Percentiles rank a stretch among this genome's conserved stretches.
Evolutionary conservation across 2,888 invertebrate genomes (phyloP).

Genomic region (Gryllus longicercus): DNA sequence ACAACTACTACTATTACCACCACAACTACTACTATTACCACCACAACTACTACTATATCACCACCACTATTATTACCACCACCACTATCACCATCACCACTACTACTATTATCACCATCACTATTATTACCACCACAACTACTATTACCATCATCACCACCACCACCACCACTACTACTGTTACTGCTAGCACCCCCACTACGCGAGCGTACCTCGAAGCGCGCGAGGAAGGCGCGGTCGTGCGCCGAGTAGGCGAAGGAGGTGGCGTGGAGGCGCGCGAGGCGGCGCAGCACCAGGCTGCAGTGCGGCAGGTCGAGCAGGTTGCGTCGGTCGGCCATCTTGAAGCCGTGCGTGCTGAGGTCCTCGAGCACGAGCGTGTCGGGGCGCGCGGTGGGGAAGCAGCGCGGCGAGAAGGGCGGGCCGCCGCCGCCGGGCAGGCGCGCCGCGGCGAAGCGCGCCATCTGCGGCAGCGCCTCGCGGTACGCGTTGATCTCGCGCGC

Average conservation of each 20-base stretch:
- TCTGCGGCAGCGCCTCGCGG: conserved; percentile 24
- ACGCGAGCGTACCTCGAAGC: background rate
- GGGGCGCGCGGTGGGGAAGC: conserved; percentile 21
- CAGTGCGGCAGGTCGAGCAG: conserved; percentile 30
- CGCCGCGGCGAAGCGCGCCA: conserved; percentile 11
- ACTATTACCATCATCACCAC: no score
- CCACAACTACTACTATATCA: no score
- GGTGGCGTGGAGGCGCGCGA: conserved; percentile 30
- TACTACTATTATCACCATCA: no score
- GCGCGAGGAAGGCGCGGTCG: conserved; percentile 21
- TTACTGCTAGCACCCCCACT: no score
- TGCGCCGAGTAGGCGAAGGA: conserved; percentile 23
- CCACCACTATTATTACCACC: no score
- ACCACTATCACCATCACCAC: no score
- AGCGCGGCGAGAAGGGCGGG: conserved; percentile 18
- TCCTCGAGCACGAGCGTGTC: conserved; percentile 32
- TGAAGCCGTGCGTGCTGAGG: conserved; percentile 25
- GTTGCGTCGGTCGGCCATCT: conserved; percentile 23
- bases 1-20: no score
- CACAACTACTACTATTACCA: no score
- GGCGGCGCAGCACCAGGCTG: conserved; percentile 24
- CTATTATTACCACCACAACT: no score
- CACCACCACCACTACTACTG: no score
- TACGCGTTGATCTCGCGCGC: conserved; percentile 30
- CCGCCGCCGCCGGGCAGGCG: background rate